These are phyloP conservation scores for Rhodophaea formosa DNA, from an alignment of 2,888 invertebrate genomes.

Conservation along the genomic window DNA sequence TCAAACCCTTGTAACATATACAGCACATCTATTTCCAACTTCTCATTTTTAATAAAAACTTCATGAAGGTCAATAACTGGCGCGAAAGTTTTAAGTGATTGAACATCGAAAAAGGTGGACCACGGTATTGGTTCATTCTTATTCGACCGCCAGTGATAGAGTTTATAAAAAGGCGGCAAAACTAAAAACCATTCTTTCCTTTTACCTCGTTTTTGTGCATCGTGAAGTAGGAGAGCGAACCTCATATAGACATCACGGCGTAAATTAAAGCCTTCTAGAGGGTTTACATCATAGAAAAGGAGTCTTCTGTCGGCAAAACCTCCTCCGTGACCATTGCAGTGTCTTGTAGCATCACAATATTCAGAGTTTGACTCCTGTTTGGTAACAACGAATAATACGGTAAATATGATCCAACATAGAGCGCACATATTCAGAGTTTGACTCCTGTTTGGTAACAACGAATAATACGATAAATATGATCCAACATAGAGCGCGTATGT, in stretches of 20 bases:
- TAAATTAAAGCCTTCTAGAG: constrained; percentile 97
- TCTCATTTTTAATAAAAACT: constrained; percentile 74
- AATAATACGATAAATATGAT: not conserved
- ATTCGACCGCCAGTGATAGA: constrained; percentile 93
- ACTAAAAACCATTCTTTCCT: constrained; percentile 84
- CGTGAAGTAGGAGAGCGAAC: constrained; percentile 90
- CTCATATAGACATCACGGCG: constrained; percentile 97
- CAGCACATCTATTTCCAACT: constrained; percentile 85
- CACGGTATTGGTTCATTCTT: constrained; percentile 85
- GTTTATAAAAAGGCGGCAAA: constrained; percentile 94
- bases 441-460: constrained; percentile 17
- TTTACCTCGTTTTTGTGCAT: constrained; percentile 78
- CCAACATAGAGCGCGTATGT: constrained; percentile 11
- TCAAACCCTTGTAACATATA: constrained; percentile 92
- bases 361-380: constrained; percentile 25
- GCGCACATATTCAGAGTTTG: constrained; percentile 23
- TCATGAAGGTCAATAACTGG: constrained; percentile 94
- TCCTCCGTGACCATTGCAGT: constrained; percentile 27
- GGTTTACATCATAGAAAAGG: constrained; percentile 96
- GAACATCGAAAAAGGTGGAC: constrained; percentile 92
- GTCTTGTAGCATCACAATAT: constrained; percentile 36
- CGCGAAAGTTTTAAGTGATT: constrained; percentile 87
- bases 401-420: not conserved
- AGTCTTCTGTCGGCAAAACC: constrained; percentile 74
- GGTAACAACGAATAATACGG: not conserved